Conservation (phyloP, 2,113 vertebrate species). For the Recurvirostra avosetta region DNA sequence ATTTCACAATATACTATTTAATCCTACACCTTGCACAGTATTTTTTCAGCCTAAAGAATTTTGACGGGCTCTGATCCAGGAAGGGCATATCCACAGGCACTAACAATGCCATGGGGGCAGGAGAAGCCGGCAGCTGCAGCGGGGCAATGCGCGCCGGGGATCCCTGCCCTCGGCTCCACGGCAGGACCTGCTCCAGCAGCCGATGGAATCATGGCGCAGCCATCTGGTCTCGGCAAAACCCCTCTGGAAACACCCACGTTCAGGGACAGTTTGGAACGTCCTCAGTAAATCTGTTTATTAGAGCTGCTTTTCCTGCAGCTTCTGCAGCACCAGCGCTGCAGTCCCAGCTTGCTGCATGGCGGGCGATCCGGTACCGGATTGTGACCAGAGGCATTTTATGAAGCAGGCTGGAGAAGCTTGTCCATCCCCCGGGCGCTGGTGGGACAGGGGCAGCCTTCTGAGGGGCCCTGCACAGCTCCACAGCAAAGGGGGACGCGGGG, state of each 20-base stretch:
- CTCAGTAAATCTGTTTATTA: background rate
- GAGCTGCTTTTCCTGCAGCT: background rate
- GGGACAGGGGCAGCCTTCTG: background rate
- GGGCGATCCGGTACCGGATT: fast-evolving
- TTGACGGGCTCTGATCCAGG: background rate
- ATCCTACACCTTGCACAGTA: fast-evolving
- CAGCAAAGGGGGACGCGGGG: fast-evolving
- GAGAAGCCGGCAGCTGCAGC: background rate
- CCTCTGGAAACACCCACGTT: background rate
- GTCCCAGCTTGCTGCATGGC: background rate
- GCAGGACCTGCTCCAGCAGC: background rate
- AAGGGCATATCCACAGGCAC: background rate
- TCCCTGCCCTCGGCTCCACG: fast-evolving
- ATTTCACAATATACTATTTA: background rate
- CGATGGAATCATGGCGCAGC: background rate
- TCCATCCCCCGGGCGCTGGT: background rate
- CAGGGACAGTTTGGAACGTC: background rate
- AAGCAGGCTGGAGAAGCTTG: background rate
- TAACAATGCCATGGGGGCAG: fast-evolving
- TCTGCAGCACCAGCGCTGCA: background rate
- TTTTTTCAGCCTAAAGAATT: background rate
- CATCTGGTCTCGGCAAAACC: fast-evolving
- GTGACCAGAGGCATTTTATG: background rate
- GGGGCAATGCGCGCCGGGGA: fast-evolving
- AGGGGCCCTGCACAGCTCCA: background rate